A percentile compares a stretch with the other conserved stretches of the same genome.
These are phyloP conservation scores for Luscinia luscinia DNA, from an alignment of 2,797 vertebrate species.

Conservation along the genomic window DNA sequence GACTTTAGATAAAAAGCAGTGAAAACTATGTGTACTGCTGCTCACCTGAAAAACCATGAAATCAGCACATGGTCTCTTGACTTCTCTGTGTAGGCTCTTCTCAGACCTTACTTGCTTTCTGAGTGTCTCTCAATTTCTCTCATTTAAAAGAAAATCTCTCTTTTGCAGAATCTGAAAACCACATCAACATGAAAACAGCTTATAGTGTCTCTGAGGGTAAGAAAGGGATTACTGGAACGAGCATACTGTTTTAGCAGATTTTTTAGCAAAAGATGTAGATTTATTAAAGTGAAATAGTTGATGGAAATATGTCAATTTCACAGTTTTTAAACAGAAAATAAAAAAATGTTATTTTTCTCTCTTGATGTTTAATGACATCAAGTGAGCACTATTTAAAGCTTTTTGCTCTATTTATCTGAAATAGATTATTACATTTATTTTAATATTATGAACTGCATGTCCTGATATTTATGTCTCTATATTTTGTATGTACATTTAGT, in stretches of 20 bases:
- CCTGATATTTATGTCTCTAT: neutral
- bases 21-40: neutral
- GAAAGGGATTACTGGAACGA: neutral
- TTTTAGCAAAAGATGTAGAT: neutral
- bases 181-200: neutral
- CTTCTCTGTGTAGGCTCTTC: neutral
- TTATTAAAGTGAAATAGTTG: neutral
- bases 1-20: neutral
- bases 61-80: neutral
- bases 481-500: neutral
- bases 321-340: neutral
- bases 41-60: neutral
- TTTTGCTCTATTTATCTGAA: neutral
- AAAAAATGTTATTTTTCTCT: neutral
- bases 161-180: neutral
- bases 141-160: neutral
- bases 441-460: neutral
- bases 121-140: neutral
- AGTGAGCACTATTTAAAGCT: neutral
- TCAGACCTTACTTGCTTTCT: neutral
- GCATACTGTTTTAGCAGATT: neutral
- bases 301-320: neutral
- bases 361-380: neutral
- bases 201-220: neutral
- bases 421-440: neutral